Evolutionary conservation across 92 coral and sea anemone genomes (phyloP).

Genomic region (Paramuricea clavata): DNA sequence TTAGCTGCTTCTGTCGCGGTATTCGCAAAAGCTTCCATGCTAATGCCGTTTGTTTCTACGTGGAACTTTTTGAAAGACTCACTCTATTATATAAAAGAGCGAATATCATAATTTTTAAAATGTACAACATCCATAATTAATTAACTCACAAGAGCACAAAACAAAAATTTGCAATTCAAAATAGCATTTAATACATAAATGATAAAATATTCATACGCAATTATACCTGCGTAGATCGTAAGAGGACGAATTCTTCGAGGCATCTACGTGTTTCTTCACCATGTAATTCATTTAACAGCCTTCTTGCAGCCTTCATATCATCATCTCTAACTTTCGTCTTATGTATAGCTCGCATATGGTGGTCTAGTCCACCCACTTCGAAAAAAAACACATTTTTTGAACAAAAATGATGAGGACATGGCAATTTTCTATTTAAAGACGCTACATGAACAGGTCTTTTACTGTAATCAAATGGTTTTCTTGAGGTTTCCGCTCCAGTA

Average conservation of each 20-base stretch:
- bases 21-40: not conserved
- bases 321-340: not conserved
- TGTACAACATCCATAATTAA: too few relatives aligned
- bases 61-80: not conserved
- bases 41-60: conserved; percentile 1
- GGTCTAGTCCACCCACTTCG: not conserved
- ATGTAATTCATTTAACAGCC: too few relatives aligned
- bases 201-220: not conserved
- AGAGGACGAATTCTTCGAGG: not conserved
- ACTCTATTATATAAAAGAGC: conserved; percentile 10
- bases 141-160: too few relatives aligned
- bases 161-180: not conserved
- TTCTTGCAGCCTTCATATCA: too few relatives aligned
- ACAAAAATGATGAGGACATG: not conserved
- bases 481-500: not conserved
- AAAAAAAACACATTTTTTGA: not conserved
- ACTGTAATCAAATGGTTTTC: not conserved
- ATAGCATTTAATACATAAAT: not conserved
- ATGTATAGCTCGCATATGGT: not conserved
- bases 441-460: not conserved
- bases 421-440: not conserved
- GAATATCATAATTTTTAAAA: too few relatives aligned
- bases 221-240: conserved; percentile 13
- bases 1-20: conserved; percentile 32
- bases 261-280: not conserved